Evolutionary conservation across 1,140 invertebrate genomes (phyloP), one percentile per base, ranked within the genome.

Genomic region (Euura lappo): DNA sequence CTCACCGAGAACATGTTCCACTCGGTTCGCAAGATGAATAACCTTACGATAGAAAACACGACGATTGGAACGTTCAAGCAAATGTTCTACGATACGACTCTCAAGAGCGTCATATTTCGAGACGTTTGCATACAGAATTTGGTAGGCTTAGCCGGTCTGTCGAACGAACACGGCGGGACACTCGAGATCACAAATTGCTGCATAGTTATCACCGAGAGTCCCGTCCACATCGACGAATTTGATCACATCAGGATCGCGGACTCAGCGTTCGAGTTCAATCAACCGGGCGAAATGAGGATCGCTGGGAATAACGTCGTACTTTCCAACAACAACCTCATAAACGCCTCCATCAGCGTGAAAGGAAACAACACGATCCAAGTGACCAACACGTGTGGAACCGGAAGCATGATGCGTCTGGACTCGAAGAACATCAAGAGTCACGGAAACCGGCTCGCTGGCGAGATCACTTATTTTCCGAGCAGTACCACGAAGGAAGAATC

Each of bases 71-170:
- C 73, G 47, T 80, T 85, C 43, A 74, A 80, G 7, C 82, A 51
- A 51, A 51, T n/a, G 7, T n/a, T 28, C 1, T 28, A 28, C 28
- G 28, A 28, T 28, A 28, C 28, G 28, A 28, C 28, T 28, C 28
- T 28, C 28, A 28, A 28, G 28, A 28, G 28, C 28, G 28, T 28
- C 28, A 28, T 28, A 28, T 28, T 85, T 28, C 77, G 69, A 51
- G 84, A 84, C 51, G 83, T 84, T 0, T 80, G 77, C 8, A 78
- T 84, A 13, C 71, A 79, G 3, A 72, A 69, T 1, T 72, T 80
- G 42, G 13, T 73, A 13, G 71, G 70, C 10, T 51, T 83, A 6
- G 0, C 28, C 28, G 28, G 28, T 28, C 28, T 28, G 28, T 28
- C 78, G 79, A 51, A 71, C 82, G n/a, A 5, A 3, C 3, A 60